These are phyloP conservation scores for Acanthoscelides obtectus DNA, from an alignment of 2,888 invertebrate species.

Conservation along the genomic window DNA sequence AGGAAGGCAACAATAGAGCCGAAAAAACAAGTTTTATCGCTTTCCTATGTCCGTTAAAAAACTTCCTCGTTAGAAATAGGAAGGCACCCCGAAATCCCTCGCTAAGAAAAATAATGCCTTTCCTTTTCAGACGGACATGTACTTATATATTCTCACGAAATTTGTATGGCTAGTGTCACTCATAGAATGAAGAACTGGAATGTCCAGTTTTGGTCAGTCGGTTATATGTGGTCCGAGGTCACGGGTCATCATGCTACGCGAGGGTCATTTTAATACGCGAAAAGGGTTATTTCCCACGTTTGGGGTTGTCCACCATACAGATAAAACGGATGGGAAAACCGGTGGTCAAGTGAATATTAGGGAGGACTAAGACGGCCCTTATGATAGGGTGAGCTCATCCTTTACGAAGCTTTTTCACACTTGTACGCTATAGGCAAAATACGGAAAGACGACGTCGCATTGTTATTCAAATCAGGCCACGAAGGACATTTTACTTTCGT, in stretches of 20 bases:
- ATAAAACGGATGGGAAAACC: constrained; percentile 36
- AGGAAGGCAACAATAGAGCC: neutral
- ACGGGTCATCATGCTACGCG: constrained; percentile 34
- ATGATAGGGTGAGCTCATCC: constrained; percentile 18
- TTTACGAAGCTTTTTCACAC: neutral
- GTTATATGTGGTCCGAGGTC: constrained; percentile 32
- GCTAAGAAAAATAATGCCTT: neutral
- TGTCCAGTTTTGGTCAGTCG: constrained; percentile 45
- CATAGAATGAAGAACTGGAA: constrained; percentile 40
- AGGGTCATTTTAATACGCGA: constrained; percentile 35
- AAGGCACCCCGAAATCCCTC: neutral
- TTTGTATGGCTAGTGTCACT: constrained; percentile 32
- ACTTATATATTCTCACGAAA: constrained; percentile 32
- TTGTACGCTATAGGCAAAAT: neutral
- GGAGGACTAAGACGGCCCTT: neutral
- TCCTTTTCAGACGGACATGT: neutral
- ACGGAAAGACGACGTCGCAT: neutral
- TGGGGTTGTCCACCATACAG: constrained; percentile 28
- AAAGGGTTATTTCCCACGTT: constrained; percentile 40
- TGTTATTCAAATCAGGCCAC: neutral
- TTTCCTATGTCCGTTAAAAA: neutral
- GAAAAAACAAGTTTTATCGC: neutral
- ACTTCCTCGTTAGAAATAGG: neutral
- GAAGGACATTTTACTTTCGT: no score
- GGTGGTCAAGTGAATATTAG: constrained; percentile 40